Evolutionary conservation across 2,797 vertebrate species (phyloP).

Genomic region (Tiaroga cobitis): DNA sequence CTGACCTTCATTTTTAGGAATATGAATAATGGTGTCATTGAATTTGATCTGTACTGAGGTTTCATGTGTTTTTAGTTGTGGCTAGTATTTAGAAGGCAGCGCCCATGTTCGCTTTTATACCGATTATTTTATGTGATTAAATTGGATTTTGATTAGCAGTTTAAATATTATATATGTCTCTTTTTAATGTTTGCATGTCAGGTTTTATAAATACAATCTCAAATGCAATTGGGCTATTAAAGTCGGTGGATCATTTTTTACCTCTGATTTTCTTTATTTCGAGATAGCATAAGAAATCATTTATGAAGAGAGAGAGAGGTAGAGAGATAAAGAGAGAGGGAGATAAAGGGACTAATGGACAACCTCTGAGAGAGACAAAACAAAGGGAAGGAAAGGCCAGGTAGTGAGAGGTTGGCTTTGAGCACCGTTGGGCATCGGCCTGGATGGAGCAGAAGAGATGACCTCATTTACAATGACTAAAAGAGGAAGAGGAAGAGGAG

Average conservation of each 20-base stretch:
- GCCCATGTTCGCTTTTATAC: neutral
- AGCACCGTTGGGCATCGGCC: constrained; percentile 76
- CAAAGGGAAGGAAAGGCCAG: constrained; percentile 75
- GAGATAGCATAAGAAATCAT: constrained; percentile 64
- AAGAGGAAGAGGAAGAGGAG: constrained; percentile 51
- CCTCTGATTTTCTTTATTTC: constrained; percentile 51
- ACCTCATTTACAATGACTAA: constrained; percentile 80
- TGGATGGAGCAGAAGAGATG: constrained; percentile 65
- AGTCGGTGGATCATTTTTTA: neutral
- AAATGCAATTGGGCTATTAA: neutral
- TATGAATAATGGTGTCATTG: neutral
- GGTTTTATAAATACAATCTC: no score
- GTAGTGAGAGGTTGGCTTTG: constrained; percentile 76
- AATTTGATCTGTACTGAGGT: neutral
- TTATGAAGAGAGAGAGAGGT: constrained; percentile 69
- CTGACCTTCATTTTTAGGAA: neutral
- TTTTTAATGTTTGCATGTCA: no score
- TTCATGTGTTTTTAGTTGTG: neutral
- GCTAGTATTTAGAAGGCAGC: neutral
- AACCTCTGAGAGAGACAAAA: constrained; percentile 37
- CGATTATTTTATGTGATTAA: neutral
- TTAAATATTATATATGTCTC: neutral
- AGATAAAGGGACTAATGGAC: constrained; percentile 31
- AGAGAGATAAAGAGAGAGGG: constrained; percentile 51
- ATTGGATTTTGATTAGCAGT: neutral